A percentile compares a stretch with the other conserved stretches of the same genome.
Conservation (phyloP, 2,113 vertebrate species). For the Syrmaticus mikado region DNA sequence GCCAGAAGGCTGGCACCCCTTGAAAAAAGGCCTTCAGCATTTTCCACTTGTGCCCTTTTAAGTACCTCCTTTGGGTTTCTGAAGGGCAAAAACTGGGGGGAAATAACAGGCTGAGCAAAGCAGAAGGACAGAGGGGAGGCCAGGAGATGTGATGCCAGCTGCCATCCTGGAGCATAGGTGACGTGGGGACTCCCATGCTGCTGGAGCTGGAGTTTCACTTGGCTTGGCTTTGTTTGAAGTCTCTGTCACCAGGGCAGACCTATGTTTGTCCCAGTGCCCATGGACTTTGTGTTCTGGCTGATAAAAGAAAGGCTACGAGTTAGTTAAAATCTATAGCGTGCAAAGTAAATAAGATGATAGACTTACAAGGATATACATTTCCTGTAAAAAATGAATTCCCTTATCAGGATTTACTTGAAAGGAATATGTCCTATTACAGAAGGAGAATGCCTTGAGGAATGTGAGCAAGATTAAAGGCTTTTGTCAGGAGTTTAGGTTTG, state of each 20-base stretch:
- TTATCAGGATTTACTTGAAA: slow-evolving; percentile 96
- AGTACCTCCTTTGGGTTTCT: slow-evolving; percentile 24
- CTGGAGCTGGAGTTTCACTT: slow-evolving; percentile 26
- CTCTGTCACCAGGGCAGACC: slow-evolving; percentile 68
- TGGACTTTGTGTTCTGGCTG: slow-evolving; percentile 72
- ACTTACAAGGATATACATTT: slow-evolving; percentile 85
- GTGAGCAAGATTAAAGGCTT: slow-evolving; percentile 96
- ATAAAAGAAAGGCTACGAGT: slow-evolving; percentile 79
- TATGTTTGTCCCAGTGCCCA: slow-evolving; percentile 71
- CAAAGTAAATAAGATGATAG: slow-evolving; percentile 82
- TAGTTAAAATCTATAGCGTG: slow-evolving; percentile 78
- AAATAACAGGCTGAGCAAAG: not conserved
- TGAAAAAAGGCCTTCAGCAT: not conserved
- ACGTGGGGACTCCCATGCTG: slow-evolving; percentile 30
- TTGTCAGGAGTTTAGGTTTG: slow-evolving; percentile 90
- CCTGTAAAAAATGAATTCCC: slow-evolving; percentile 81
- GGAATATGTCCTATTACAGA: slow-evolving; percentile 85
- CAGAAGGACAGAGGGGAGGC: not conserved
- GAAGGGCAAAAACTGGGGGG: not conserved
- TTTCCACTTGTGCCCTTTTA: not conserved
- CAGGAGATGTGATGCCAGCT: slow-evolving; percentile 18
- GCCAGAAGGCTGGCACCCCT: not conserved
- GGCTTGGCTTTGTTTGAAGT: slow-evolving; percentile 67
- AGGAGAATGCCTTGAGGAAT: slow-evolving; percentile 88
- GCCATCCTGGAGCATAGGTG: slow-evolving; percentile 15